Percentiles rank a stretch among this genome's conserved stretches.
phyloP scores from a whole-genome alignment of 2,888 invertebrate genomes.

The Chouioia cunea region DNA sequence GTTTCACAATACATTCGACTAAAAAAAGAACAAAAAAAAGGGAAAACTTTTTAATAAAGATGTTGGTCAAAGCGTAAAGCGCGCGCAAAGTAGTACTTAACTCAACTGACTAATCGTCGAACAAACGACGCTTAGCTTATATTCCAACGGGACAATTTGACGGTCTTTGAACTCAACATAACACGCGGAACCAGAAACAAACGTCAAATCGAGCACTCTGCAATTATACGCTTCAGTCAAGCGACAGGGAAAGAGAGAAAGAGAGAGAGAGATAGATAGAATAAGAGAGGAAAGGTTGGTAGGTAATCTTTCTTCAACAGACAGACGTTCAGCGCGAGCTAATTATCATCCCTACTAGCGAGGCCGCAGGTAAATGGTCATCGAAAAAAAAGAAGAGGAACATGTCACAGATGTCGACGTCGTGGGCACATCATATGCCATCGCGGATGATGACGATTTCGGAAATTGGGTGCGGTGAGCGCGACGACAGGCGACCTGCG shows the following conservation, averaged over 20 bases:
- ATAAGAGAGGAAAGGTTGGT: slow-evolving; percentile 15
- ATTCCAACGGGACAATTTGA: slow-evolving; percentile 40
- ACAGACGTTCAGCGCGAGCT: not conserved
- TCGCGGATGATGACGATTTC: slow-evolving; percentile 44
- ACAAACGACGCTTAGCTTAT: slow-evolving; percentile 9
- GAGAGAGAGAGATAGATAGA: slow-evolving; percentile 5
- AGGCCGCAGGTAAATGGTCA: slow-evolving; percentile 1
- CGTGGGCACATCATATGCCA: slow-evolving; percentile 52
- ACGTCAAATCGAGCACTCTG: no score
- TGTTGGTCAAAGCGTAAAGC: slow-evolving; percentile 8
- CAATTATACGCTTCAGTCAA: no score
- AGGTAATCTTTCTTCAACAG: no score
- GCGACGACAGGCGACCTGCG: slow-evolving; percentile 60
- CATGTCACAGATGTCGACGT: slow-evolving; percentile 46
- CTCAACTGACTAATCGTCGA: slow-evolving; percentile 26
- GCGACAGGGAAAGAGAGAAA: not conserved
- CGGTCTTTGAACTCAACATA: slow-evolving; percentile 43
- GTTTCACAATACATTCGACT: not conserved
- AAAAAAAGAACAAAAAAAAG: not conserved
- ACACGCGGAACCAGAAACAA: not conserved
- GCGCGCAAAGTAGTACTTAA: slow-evolving; percentile 5
- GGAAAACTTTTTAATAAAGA: slow-evolving; percentile 40
- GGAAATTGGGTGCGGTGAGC: slow-evolving; percentile 17
- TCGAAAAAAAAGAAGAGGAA: not conserved
- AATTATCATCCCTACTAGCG: slow-evolving; percentile 26